Percentiles rank a stretch among this genome's conserved stretches.
phyloP scores from a whole-genome alignment of 1,140 invertebrate genomes.

The Magallana angulata region DNA sequence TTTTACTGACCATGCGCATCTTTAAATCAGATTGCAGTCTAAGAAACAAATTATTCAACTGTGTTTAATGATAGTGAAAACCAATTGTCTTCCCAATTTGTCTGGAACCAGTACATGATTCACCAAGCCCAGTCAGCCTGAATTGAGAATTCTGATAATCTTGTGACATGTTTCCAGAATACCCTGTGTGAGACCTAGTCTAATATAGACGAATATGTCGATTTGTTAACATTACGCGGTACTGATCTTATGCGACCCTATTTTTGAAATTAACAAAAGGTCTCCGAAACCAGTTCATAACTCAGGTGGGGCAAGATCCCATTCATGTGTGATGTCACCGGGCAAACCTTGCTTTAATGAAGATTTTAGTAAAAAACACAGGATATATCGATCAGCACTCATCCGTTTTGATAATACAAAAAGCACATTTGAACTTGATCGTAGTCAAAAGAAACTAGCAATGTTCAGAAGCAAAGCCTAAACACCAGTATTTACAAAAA shows the following conservation, averaged over 20 bases:
- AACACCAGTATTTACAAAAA: background rate
- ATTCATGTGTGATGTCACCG: no score
- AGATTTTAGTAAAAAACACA: no score
- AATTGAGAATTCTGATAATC: no score
- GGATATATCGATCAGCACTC: no score
- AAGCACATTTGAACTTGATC: background rate
- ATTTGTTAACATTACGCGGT: background rate
- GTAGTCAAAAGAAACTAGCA: background rate
- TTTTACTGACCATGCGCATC: conserved; percentile 33
- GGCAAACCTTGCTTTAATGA: no score
- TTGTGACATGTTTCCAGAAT: no score
- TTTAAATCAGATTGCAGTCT: background rate
- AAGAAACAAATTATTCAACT: background rate
- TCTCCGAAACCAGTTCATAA: background rate
- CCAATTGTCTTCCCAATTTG: no score
- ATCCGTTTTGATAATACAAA: no score
- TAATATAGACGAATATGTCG: background rate
- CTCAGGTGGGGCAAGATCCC: background rate
- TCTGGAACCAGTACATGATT: no score
- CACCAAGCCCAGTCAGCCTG: no score
- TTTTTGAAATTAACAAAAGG: background rate
- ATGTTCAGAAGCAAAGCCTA: conserved; percentile 2
- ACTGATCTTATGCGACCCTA: conserved; percentile 1
- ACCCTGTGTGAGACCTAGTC: no score
- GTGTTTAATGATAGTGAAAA: no score